Evolutionary conservation across 30 jellyfish, hydroid and myxozoan genomes (phyloP), one percentile per base, ranked within the genome.

Genomic region (Cassiopea xamachana): DNA sequence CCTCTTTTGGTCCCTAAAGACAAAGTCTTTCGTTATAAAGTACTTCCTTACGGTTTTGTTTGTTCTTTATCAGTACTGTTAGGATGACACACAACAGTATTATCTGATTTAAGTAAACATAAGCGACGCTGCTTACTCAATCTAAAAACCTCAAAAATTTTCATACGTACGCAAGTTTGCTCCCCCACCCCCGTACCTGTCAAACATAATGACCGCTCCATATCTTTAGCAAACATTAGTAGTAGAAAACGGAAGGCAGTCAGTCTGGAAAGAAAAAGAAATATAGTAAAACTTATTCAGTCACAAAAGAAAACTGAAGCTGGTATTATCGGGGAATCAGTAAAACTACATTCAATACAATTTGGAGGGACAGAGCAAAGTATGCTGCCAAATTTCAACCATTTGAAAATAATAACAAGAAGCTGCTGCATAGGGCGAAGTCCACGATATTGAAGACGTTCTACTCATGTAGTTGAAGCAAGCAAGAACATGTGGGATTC

Each of bases 301-400:
- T 79, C 88, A 12, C 45, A 9, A 46, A 48, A 79, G 80, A 79
- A 79, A 60, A 44, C 88, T 79, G 85, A 58, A 58, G 48, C 27
- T 55, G 80, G 48, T 46, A 81, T 81, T 61, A 59, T 74, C 43
- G 47, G 90, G 60, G 67, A 81, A 14, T 81, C 79, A 61, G 90
- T 81, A 81, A 81, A 81, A 46, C 90, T 59, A 81, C 51, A 27
- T 84, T 81, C 84, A 55, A 81, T 46, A 61, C 86, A 39, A 81
- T 81, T 59, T 81, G 90, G 50, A 81, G 45, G 59, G 90, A 81
- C 15, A 81, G 90, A 79, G 80, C 51, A 61, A 81, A 58, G 59
- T 59, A 81, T 45, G 48, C 59, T 58, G 90, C 90, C 51, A 81
- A 81, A 81, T 17, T 12, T 81, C 84, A 51, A 15, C 15, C 90